phyloP scores from a whole-genome alignment of 2,797 vertebrate species.

The Phylloscopus collybita region DNA sequence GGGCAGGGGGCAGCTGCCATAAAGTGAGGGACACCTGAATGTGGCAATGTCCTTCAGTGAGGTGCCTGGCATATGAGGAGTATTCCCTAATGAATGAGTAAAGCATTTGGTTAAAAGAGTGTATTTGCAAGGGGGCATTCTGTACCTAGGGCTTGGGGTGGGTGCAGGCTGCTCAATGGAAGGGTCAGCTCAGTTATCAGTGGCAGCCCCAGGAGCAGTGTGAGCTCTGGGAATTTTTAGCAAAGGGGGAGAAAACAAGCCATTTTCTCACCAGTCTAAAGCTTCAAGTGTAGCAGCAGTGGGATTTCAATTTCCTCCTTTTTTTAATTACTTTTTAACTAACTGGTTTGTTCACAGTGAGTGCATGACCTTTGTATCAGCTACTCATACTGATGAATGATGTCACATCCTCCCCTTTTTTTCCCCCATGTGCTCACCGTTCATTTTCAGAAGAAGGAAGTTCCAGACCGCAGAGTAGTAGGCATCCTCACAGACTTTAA shows the following conservation, averaged over 20 bases:
- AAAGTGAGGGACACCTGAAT: not conserved
- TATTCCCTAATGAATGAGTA: not conserved
- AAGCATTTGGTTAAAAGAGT: not conserved
- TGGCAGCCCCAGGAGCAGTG: not conserved
- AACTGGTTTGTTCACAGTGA: not conserved
- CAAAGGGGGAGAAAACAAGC: not conserved
- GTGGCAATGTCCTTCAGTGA: not conserved
- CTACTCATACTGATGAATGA: not conserved
- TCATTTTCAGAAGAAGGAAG: not conserved
- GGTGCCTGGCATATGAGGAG: not conserved
- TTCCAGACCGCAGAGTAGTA: not conserved
- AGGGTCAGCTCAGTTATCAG: not conserved
- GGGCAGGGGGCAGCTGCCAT: not conserved
- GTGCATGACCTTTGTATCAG: not conserved
- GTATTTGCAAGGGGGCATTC: not conserved
- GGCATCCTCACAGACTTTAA: not conserved
- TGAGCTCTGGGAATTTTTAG: not conserved
- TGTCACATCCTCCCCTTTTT: not conserved
- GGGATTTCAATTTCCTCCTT: not conserved
- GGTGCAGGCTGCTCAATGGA: not conserved
- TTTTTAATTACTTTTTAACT: not conserved
- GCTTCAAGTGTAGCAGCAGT: rapidly evolving
- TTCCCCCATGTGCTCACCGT: rapidly evolving
- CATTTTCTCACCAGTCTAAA: not conserved
- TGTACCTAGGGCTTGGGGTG: not conserved